Evolutionary conservation across 2,888 invertebrate species (phyloP).

Genomic region (Xestoiulus laeticollis): DNA sequence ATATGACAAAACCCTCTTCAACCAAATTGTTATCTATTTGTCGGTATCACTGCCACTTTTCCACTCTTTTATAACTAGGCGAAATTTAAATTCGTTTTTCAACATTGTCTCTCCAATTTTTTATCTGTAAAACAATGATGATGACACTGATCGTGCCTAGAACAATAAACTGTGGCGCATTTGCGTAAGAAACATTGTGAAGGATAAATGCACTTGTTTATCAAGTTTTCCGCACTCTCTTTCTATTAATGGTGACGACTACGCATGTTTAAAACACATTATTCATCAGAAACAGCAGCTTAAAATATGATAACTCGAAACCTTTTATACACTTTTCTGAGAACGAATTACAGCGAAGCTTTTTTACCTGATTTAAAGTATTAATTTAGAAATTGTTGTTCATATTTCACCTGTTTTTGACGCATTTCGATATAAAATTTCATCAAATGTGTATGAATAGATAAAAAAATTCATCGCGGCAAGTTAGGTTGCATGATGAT

Average conservation of each 20-base stretch:
- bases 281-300: neutral
- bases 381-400: neutral
- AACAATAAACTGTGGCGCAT: neutral
- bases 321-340: too few relatives aligned
- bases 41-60: neutral
- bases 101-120: neutral
- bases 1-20: neutral
- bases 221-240: neutral
- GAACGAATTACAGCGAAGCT: too few relatives aligned
- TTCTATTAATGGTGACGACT: neutral
- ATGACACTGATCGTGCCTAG: slow-evolving; percentile 2
- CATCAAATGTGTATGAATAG: too few relatives aligned
- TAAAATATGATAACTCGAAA: too few relatives aligned
- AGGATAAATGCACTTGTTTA: neutral
- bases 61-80: neutral
- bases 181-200: neutral
- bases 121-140: neutral
- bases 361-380: too few relatives aligned
- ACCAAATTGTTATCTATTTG: slow-evolving; percentile 8
- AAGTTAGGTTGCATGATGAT: neutral
- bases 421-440: neutral
- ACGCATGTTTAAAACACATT: neutral
- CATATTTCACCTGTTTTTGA: neutral
- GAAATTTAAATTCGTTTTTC: neutral
- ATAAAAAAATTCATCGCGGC: neutral